These are phyloP conservation scores for Zaprionus inermis DNA, from an alignment of 1,140 invertebrate species.

Conservation along the genomic window DNA sequence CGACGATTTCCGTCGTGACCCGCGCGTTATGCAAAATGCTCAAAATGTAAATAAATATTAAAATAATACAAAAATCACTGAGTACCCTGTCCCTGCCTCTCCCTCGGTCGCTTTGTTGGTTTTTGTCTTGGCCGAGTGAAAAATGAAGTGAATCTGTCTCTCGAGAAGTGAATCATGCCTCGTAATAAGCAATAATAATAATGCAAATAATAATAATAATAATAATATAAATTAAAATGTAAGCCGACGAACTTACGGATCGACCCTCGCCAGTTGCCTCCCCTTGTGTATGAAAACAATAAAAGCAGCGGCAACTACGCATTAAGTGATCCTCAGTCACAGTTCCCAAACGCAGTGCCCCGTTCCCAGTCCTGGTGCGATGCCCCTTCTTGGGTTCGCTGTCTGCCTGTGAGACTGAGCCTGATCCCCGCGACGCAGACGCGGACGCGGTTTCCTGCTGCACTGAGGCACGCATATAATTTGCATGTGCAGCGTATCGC, in stretches of 20 bases:
- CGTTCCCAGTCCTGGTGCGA: no score
- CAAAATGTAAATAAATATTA: slow-evolving; percentile 82
- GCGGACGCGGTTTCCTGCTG: slow-evolving; percentile 64
- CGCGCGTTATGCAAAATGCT: slow-evolving; percentile 82
- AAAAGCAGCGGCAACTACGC: slow-evolving; percentile 78
- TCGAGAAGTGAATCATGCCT: slow-evolving; percentile 65
- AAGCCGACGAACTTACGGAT: slow-evolving; percentile 71
- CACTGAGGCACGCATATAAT: slow-evolving; percentile 71
- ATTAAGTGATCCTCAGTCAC: slow-evolving; percentile 49
- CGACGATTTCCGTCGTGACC: slow-evolving; percentile 84
- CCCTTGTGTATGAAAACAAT: slow-evolving; percentile 80
- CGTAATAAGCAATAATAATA: slow-evolving; percentile 60
- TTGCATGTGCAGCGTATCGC: slow-evolving; percentile 76
- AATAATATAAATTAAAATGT: slow-evolving; percentile 75
- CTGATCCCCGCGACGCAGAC: no score
- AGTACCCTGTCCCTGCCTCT: slow-evolving; percentile 30
- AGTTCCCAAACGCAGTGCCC: neutral
- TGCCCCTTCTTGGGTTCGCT: neutral
- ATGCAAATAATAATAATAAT: slow-evolving; percentile 71
- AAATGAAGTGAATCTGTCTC: slow-evolving; percentile 80
- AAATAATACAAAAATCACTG: slow-evolving; percentile 79
- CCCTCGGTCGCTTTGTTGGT: slow-evolving; percentile 50
- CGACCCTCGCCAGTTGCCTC: slow-evolving; percentile 14
- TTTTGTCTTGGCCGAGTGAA: slow-evolving; percentile 53
- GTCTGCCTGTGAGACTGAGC: slow-evolving; percentile 13